Base-by-base conservation (phyloP, 2,888 invertebrate species). In the Acrobasis suavella region DNA sequence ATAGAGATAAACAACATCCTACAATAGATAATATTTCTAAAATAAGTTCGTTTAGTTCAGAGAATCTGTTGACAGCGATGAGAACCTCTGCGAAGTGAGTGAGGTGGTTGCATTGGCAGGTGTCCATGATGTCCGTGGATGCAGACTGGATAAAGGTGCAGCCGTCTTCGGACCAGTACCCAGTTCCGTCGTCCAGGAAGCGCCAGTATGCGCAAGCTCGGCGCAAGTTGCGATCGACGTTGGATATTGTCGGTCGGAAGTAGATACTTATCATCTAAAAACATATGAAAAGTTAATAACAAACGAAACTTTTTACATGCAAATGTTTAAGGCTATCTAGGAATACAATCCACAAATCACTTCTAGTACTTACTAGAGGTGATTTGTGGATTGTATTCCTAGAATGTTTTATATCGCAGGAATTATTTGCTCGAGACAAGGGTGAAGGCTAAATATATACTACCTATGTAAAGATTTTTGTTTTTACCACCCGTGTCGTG, bases 21-120 rank as follows among this genome's bases (percentile, higher is more conserved):
- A 83, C 63, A 16, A 83, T 69, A 9, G 87, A 85, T 37, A 90
- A 78, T 1, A 85, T 65, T 52, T 80, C 77, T 42, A 88, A 68
- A 54, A 74, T 65, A 3, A 63, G 50, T 59, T 81, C 79, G 66
- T 85, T 70, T n/a, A 59, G 50, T 58, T 72, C 73, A 42, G 71
- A 74, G 65, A 69, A 73, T 64, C 64, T 75, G 62, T 16, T 51
- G 1, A 65, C 17, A 38, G 65, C 72, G 63, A 71, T 62, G 10
- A 90, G 73, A 9, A 91, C 71, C 54, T 89, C 74, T 3, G 90
- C 89, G 69, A 92, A 89, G 71, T 91, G 89, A 1, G 91, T 91
- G 50, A 92, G 75, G 72, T 92, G 92, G 16, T 84, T 72, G 70
- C 84, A 91, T 0, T 78, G 72, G 63, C 92, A 92, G 32, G 77